Percentiles rank a stretch among this genome's conserved stretches.
These are phyloP conservation scores for Phragmatobia fuliginosa DNA, from an alignment of 2,888 invertebrate species.

Conservation along the genomic window DNA sequence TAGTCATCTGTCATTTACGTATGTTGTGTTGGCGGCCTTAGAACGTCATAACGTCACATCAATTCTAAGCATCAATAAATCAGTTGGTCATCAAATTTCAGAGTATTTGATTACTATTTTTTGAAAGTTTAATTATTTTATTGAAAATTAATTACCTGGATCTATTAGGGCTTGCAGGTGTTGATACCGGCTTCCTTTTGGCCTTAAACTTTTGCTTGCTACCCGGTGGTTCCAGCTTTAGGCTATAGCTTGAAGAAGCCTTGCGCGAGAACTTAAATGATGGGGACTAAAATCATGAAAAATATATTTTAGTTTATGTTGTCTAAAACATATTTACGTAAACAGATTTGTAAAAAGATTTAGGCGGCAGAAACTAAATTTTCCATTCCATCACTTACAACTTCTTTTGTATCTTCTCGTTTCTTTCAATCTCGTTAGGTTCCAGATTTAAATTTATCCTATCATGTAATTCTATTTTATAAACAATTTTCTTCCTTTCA, in stretches of 20 bases:
- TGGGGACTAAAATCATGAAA: slow-evolving; percentile 91
- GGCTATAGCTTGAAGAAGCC: slow-evolving; percentile 98
- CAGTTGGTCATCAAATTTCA: not conserved
- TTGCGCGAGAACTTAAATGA: slow-evolving; percentile 99
- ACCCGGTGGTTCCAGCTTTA: slow-evolving; percentile 96
- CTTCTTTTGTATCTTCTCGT: not conserved
- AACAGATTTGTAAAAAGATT: not conserved
- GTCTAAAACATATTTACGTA: not conserved
- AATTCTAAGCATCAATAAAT: not conserved
- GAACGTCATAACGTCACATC: not conserved
- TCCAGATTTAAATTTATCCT: not conserved
- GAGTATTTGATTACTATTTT: not conserved
- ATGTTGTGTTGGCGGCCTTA: not conserved
- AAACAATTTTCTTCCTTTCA: not conserved
- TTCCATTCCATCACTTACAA: not conserved
- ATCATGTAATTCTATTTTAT: not conserved
- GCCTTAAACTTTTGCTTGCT: slow-evolving; percentile 95
- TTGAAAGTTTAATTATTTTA: not conserved
- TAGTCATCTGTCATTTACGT: not conserved
- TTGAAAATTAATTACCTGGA: slow-evolving; percentile 75
- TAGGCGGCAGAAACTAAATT: not conserved
- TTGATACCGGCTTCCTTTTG: slow-evolving; percentile 96
- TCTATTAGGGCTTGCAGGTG: slow-evolving; percentile 96
- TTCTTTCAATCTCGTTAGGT: not conserved
- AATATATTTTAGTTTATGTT: not conserved